Conservation (phyloP, 1,140 invertebrate species). For the Homarus americanus region DNA sequence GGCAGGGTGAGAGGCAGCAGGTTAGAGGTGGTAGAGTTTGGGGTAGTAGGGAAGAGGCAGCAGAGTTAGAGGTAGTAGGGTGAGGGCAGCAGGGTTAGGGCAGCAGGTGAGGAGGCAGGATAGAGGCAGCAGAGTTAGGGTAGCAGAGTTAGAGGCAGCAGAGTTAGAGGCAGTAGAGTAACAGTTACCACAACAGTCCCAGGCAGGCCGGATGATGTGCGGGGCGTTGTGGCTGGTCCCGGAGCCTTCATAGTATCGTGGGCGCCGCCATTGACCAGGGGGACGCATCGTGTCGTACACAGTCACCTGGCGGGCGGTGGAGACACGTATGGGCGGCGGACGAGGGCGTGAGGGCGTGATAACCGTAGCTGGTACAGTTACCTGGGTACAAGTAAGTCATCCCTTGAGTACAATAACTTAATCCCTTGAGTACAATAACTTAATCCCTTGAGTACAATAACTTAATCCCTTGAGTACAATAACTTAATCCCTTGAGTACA, state of each 20-base stretch:
- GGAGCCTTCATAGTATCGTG: constrained; percentile 79
- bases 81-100: neutral
- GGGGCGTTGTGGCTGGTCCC: constrained; percentile 78
- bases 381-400: constrained; percentile 70
- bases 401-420: too few relatives aligned
- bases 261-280: constrained; percentile 79
- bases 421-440: too few relatives aligned
- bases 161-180: too few relatives aligned
- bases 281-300: constrained; percentile 79
- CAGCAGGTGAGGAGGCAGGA: neutral
- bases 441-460: too few relatives aligned
- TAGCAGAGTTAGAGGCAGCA: neutral
- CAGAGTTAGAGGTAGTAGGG: neutral
- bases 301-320: constrained; percentile 86
- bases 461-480: too few relatives aligned
- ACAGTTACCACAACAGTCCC: too few relatives aligned
- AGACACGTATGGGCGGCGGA: constrained; percentile 37
- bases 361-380: constrained; percentile 64
- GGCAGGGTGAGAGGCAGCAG: neutral
- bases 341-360: constrained; percentile 63
- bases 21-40: neutral
- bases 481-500: too few relatives aligned
- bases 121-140: too few relatives aligned
- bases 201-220: constrained; percentile 78
- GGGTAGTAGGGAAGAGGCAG: neutral